Conservation (phyloP, 2,888 invertebrate species). For the Gymnocheta viridis region DNA sequence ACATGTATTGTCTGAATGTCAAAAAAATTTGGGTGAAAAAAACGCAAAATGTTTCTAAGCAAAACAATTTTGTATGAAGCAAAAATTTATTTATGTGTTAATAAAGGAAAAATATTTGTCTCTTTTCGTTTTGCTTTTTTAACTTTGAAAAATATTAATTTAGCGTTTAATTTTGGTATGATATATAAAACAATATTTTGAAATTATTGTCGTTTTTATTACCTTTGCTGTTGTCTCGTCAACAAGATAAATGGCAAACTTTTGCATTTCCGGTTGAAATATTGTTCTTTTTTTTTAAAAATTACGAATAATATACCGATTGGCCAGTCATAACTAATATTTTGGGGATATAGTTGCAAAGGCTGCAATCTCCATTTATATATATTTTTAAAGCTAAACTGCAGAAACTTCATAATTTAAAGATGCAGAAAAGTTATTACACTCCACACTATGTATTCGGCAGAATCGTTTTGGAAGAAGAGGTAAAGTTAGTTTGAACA, state of each 20-base stretch:
- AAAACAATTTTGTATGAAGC: neutral
- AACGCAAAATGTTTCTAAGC: conserved; percentile 30
- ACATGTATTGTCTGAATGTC: conserved; percentile 64
- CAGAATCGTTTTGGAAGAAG: too few species aligned
- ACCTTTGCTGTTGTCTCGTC: conserved; percentile 13
- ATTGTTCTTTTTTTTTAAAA: neutral
- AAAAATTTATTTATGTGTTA: conserved; percentile 21
- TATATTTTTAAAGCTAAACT: too few species aligned
- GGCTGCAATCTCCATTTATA: too few species aligned
- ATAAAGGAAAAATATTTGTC: neutral
- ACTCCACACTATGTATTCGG: too few species aligned
- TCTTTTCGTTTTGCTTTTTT: conserved; percentile 44
- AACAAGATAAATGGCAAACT: conserved; percentile 43
- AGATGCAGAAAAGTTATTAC: too few species aligned
- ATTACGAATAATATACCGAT: too few species aligned
- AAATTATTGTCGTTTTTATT: conserved; percentile 40
- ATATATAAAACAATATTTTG: conserved; percentile 37
- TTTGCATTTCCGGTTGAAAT: conserved; percentile 56
- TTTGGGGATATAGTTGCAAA: too few species aligned
- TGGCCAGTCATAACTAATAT: too few species aligned
- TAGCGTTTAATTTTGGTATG: conserved; percentile 64
- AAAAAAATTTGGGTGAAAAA: conserved; percentile 50
- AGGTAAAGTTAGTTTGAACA: too few species aligned
- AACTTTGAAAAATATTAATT: conserved; percentile 64
- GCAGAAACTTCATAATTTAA: too few species aligned